Conservation (phyloP, 2,113 vertebrate genomes). For the Perca fluviatilis region DNA sequence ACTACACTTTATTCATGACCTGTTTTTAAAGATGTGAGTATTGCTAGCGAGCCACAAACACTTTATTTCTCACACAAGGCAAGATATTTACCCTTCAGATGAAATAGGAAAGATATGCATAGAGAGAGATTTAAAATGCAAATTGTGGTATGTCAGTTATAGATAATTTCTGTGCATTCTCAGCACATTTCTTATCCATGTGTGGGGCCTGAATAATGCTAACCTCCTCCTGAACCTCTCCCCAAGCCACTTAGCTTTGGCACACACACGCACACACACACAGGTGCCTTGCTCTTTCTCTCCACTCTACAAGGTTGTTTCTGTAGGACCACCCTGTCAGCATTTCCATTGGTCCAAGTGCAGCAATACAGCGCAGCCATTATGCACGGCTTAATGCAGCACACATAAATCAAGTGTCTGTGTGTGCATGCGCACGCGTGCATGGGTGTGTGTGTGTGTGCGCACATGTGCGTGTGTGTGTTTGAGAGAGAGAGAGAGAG, state of each 20-base stretch:
- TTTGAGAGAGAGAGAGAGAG: no score
- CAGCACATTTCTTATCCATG: slow-evolving; percentile 44
- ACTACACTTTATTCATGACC: not conserved
- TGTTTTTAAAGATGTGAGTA: not conserved
- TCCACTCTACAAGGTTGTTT: slow-evolving; percentile 36
- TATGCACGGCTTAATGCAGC: slow-evolving; percentile 19
- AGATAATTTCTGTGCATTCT: slow-evolving; percentile 45
- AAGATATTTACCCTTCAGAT: not conserved
- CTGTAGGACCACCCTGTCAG: slow-evolving; percentile 30
- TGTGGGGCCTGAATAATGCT: slow-evolving; percentile 34
- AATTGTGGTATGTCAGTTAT: slow-evolving; percentile 24
- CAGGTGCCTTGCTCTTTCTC: slow-evolving; percentile 15
- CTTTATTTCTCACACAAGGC: not conserved
- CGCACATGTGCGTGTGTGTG: not conserved
- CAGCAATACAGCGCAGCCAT: slow-evolving; percentile 30
- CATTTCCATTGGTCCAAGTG: slow-evolving; percentile 26
- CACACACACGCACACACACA: slow-evolving; percentile 2
- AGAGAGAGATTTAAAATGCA: slow-evolving; percentile 18
- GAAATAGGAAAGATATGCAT: not conserved
- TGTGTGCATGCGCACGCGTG: slow-evolving; percentile 3
- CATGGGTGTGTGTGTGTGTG: not conserved
- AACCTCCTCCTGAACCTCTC: slow-evolving; percentile 47
- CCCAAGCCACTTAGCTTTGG: slow-evolving; percentile 15
- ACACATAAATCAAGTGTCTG: slow-evolving; percentile 27
- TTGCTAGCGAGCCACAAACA: not conserved